A percentile compares a stretch with the other conserved stretches of the same genome.
These are phyloP conservation scores for Dryococelus australis DNA, from an alignment of 2,888 invertebrate genomes.

Conservation along the genomic window DNA sequence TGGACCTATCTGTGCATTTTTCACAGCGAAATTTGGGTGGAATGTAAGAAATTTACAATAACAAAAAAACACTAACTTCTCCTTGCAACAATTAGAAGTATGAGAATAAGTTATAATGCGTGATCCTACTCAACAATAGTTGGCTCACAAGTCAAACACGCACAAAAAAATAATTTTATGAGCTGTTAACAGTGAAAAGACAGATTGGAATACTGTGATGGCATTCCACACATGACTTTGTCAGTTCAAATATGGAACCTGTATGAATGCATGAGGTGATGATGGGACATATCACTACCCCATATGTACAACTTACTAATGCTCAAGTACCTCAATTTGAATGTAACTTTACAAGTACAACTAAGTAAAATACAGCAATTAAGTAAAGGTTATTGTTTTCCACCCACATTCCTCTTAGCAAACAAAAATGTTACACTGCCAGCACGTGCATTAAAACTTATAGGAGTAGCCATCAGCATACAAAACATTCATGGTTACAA, in stretches of 20 bases:
- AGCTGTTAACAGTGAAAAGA: constrained; percentile 54
- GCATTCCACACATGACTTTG: constrained; percentile 64
- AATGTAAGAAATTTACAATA: constrained; percentile 39
- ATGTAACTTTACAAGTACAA: constrained; percentile 32
- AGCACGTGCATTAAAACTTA: constrained; percentile 52
- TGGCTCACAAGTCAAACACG: background rate
- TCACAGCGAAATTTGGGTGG: constrained; percentile 35
- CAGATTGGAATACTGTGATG: constrained; percentile 71
- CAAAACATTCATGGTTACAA: constrained; percentile 57
- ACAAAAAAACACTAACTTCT: background rate
- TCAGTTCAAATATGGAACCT: constrained; percentile 18
- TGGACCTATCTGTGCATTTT: constrained; percentile 37
- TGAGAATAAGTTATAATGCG: background rate
- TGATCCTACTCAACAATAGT: background rate
- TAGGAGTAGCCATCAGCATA: constrained; percentile 45
- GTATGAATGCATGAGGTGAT: constrained; percentile 29
- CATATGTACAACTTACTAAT: constrained; percentile 39
- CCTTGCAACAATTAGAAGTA: background rate
- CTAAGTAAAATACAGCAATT: constrained; percentile 40
- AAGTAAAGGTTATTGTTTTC: constrained; percentile 39
- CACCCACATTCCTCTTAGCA: constrained; percentile 41
- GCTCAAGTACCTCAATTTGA: constrained; percentile 35
- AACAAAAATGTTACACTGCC: constrained; percentile 57
- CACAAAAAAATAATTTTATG: background rate
- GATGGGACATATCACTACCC: constrained; percentile 23